Percentiles rank a stretch among this genome's conserved stretches.
Conservation (phyloP, 2,113 vertebrate species). For the Phyllostomus discolor region DNA sequence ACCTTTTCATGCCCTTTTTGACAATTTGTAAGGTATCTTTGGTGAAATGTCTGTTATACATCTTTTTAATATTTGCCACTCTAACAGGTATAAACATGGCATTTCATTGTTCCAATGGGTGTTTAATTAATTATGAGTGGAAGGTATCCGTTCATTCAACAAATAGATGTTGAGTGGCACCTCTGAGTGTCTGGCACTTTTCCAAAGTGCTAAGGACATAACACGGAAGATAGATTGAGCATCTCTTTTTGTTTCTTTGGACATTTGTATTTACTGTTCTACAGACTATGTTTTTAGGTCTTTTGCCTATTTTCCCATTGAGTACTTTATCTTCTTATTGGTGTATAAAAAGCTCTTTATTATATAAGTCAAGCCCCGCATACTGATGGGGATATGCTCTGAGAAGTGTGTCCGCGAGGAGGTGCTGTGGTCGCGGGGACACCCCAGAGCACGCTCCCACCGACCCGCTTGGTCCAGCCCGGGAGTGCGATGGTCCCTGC, state of each 20-base stretch:
- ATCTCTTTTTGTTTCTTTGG: background rate
- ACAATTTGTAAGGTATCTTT: background rate
- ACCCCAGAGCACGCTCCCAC: background rate
- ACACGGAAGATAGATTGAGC: background rate
- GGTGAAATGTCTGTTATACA: background rate
- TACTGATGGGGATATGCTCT: background rate
- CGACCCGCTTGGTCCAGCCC: background rate
- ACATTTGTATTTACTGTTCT: background rate
- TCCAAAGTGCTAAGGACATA: background rate
- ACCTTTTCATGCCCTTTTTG: background rate
- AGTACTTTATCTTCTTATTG: background rate
- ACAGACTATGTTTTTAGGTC: background rate
- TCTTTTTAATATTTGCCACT: background rate
- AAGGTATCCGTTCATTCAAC: background rate
- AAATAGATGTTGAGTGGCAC: background rate
- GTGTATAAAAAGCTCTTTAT: background rate
- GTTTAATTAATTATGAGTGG: background rate
- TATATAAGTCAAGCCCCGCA: background rate
- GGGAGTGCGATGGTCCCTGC: background rate
- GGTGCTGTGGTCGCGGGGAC: background rate
- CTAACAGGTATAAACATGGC: background rate
- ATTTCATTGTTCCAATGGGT: background rate
- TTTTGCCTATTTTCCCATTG: constrained; percentile 14
- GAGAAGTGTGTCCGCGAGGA: background rate
- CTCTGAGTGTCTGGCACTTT: background rate